Base-by-base conservation (phyloP, 2,888 invertebrate genomes). In the Teleogryllus oceanicus region DNA sequence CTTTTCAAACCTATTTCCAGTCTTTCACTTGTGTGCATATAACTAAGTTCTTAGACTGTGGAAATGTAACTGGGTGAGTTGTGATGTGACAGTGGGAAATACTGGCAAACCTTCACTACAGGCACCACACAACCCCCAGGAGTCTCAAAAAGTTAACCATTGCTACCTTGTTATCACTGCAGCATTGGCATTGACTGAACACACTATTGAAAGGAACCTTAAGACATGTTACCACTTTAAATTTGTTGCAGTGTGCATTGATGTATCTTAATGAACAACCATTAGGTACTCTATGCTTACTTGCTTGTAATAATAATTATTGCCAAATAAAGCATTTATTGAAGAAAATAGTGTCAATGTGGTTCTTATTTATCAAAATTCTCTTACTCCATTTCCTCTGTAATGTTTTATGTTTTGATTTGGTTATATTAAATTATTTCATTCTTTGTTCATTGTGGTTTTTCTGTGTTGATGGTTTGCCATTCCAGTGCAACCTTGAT, bases 31-130 rank as follows among this genome's bases (percentile, higher is more conserved):
- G 37, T 37, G 37, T 37, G 37, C 37, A 37, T 37, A 37, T 37
- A 37, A 37, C 37, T 37, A 37, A 37, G 37, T 37, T 37, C 37
- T 37, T 37, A 37, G 37, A 37, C 37, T 37, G 37, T 37, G 37
- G 37, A 37, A 37, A 37, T 37, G 37, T 37, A 37, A 81, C 81
- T 79, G 76, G 83, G 82, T 84, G 83, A 82, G 80, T 79, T 75
- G 83, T 79, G 75, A 80, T 37, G 37, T 37, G 37, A 37, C 37
- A 77, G 81, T 84, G 82, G 84, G 84, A 82, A 87, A 87, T 88
- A 86, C 88, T 89, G 88, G 88, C 88, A 89, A 89, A 89, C 88
- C 88, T 87, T 89, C 88, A 87, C 87, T 88, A 87, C 87, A 84
- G 85, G 87, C 87, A 49, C 77, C 77, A 77, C 77, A 37, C 21